Evolutionary conservation across 2,888 invertebrate species (phyloP).

Genomic region (Autographa gamma): DNA sequence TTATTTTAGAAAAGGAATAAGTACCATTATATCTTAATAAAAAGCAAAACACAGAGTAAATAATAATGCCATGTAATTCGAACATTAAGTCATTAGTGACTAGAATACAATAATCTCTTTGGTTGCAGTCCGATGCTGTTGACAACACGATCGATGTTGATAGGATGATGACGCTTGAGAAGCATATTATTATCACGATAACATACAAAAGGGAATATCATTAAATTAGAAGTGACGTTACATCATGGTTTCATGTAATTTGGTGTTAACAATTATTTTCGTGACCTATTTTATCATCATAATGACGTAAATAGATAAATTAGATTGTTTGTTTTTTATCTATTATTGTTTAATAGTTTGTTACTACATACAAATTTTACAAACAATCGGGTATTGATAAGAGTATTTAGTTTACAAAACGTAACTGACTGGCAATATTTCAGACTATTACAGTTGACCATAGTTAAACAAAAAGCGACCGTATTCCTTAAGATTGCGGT

Average conservation of each 20-base stretch:
- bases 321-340: not conserved
- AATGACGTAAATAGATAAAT: not conserved
- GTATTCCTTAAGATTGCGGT: not conserved
- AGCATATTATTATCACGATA: too few relatives aligned
- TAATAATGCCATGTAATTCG: conserved; percentile 36
- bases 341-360: not conserved
- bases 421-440: not conserved
- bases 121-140: conserved; percentile 27
- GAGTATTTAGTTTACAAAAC: not conserved
- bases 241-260: not conserved
- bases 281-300: not conserved
- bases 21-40: not conserved
- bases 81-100: conserved; percentile 40
- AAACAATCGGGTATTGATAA: not conserved
- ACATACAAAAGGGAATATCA: too few relatives aligned
- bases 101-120: conserved; percentile 59
- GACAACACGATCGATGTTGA: too few relatives aligned
- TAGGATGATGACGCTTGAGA: too few relatives aligned
- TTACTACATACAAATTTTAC: not conserved
- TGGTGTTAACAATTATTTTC: not conserved
- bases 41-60: conserved; percentile 20
- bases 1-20: not conserved
- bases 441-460: not conserved
- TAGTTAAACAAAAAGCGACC: not conserved
- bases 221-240: not conserved